Base-by-base conservation (phyloP, 1,140 invertebrate genomes). In the Rhizoglyphus robini region DNA sequence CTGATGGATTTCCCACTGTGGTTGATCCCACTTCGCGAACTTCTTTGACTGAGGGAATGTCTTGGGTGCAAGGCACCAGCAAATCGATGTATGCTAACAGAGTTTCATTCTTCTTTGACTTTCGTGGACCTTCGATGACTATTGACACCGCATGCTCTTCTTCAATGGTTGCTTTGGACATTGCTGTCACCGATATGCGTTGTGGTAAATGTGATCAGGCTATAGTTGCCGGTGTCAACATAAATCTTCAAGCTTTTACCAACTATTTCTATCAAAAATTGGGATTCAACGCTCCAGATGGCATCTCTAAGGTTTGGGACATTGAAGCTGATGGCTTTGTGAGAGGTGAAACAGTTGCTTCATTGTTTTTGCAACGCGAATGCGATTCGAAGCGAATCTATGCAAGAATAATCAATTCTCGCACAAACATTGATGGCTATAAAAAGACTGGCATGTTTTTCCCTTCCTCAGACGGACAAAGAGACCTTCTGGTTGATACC, bases 71-170 rank as follows among this genome's bases (percentile, higher is more conserved):
- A 2, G 94, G 94, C 27, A 94, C 90, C 76, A 86, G 86, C 61
- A 80, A 88, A 41, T 87, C 91, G 31, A 97, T 97, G 93, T 95
- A 96, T 76, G 83, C 92, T 46, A 98, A 97, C 75, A 83, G 95
- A 72, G 82, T 98, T 36, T 96, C 91, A 0, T 98, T 86, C 78
- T 86, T 90, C 13, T 97, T 96, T 77, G 91, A 97, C 72, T 88
- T 96, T 66, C 85, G 78, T 73, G 82, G 80, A 78, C 94, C 94
- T 1, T 95, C 90, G 75, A 94, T 87, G 75, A 84, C 88, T 4
- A 76, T 96, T 4, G 94, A 98, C 76, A 96, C 94, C 8, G 94
- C 94, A 0, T 98, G 94, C 76, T 96, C 92, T 0, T 95, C 90
- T 67, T 89, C 88, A 54, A 75, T 95, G 72, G 84, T 88, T 72